Evolutionary conservation across 2,888 invertebrate species (phyloP).

Genomic region (Orthosia incerta): DNA sequence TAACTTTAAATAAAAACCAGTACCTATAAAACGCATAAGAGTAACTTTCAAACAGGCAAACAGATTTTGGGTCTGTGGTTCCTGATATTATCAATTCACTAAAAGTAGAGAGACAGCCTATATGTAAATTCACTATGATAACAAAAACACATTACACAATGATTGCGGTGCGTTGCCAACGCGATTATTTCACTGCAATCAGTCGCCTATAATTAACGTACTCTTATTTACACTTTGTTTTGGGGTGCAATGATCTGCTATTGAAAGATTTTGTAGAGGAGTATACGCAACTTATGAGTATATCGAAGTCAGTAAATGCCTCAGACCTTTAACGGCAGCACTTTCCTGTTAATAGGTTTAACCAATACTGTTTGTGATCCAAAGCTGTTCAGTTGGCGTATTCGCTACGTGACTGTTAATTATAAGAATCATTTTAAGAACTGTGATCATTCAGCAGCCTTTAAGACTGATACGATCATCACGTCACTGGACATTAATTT

Average conservation of each 20-base stretch:
- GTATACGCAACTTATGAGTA: no score
- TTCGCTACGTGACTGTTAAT: no score
- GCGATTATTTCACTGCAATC: background rate
- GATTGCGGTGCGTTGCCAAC: background rate
- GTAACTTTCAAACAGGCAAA: no score
- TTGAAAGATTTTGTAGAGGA: no score
- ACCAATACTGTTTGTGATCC: background rate
- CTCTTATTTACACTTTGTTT: background rate
- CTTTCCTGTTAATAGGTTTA: background rate
- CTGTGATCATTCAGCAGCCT: background rate
- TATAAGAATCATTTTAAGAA: no score
- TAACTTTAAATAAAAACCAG: no score
- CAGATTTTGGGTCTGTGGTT: background rate
- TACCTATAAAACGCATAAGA: no score
- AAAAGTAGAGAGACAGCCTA: background rate
- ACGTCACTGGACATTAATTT: background rate
- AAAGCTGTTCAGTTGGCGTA: no score
- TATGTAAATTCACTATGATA: background rate
- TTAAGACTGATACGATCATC: background rate
- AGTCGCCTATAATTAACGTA: background rate
- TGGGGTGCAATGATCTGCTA: no score
- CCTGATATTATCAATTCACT: constrained; percentile 1
- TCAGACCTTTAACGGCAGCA: background rate
- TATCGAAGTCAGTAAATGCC: no score
- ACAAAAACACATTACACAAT: background rate